Percentiles rank a stretch among this genome's conserved stretches.
These are phyloP conservation scores for Cryptocephalus primarius DNA, from an alignment of 2,888 invertebrate genomes.

Conservation along the genomic window DNA sequence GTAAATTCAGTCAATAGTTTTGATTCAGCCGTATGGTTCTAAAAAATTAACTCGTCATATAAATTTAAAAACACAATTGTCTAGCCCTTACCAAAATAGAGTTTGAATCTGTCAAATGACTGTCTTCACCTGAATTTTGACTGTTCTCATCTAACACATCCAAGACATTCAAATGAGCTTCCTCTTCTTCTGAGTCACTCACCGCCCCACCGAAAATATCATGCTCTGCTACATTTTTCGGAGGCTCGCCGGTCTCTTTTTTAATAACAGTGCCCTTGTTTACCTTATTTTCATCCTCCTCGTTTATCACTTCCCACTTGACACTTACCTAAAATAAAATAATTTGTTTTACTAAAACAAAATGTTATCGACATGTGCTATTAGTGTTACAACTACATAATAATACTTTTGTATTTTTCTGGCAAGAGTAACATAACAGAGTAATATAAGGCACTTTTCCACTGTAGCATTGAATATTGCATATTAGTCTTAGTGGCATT, in stretches of 20 bases:
- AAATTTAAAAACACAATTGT: not conserved
- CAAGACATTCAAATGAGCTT: slow-evolving; percentile 54
- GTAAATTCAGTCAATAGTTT: slow-evolving; percentile 50
- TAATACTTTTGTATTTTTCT: too few relatives aligned
- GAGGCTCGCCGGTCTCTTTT: slow-evolving; percentile 30
- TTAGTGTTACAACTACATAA: too few relatives aligned
- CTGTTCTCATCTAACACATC: slow-evolving; percentile 68
- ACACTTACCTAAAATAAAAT: slow-evolving; percentile 40
- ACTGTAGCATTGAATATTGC: too few relatives aligned
- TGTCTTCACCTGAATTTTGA: slow-evolving; percentile 61
- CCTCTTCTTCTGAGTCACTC: slow-evolving; percentile 78
- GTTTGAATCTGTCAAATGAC: slow-evolving; percentile 59
- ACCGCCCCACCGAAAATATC: slow-evolving; percentile 90
- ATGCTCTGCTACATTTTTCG: slow-evolving; percentile 48
- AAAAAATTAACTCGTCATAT: not conserved
- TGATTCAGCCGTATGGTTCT: slow-evolving; percentile 14
- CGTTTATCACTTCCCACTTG: slow-evolving; percentile 80
- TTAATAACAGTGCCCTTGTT: slow-evolving; percentile 36
- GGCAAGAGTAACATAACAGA: too few relatives aligned
- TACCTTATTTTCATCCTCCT: slow-evolving; percentile 62
- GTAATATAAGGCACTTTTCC: too few relatives aligned
- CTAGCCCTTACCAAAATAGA: slow-evolving; percentile 39
- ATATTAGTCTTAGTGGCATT: too few relatives aligned
- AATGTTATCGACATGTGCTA: not conserved
- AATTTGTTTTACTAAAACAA: not conserved